A percentile compares a stretch with the other conserved stretches of the same genome.
Evolutionary conservation across 2,113 vertebrate genomes (phyloP).

Genomic region (Catharus minimus): DNA sequence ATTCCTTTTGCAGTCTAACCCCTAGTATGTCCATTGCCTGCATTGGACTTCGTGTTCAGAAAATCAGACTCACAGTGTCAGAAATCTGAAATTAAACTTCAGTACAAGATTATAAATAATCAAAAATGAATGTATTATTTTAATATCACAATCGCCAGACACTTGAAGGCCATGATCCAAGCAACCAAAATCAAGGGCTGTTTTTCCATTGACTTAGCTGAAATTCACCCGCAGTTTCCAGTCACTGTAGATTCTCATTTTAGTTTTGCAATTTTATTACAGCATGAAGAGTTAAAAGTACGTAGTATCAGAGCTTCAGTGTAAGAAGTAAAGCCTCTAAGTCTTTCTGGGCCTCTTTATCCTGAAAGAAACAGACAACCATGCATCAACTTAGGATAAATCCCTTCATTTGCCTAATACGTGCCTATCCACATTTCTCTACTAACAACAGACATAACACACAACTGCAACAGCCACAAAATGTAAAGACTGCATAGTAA

Average conservation of each 20-base stretch:
- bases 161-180: neutral
- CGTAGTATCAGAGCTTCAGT: slow-evolving; percentile 73
- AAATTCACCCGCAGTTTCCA: neutral
- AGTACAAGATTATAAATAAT: slow-evolving; percentile 29
- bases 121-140: slow-evolving; percentile 10
- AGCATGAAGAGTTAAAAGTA: slow-evolving; percentile 35
- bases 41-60: slow-evolving; percentile 38
- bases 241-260: neutral
- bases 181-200: neutral
- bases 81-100: slow-evolving; percentile 23
- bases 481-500: neutral
- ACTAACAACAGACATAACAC: slow-evolving; percentile 45
- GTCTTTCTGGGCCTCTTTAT: slow-evolving; percentile 87
- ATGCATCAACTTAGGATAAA: slow-evolving; percentile 41
- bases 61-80: slow-evolving; percentile 33
- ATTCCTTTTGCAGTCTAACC: neutral
- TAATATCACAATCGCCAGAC: neutral
- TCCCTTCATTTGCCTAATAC: neutral
- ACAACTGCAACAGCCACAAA: slow-evolving; percentile 17
- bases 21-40: slow-evolving; percentile 54
- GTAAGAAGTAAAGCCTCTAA: slow-evolving; percentile 78
- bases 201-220: neutral
- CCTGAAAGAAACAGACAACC: slow-evolving; percentile 76
- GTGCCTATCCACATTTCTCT: slow-evolving; percentile 9
- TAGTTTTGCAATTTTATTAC: neutral